Evolutionary conservation across 2,888 invertebrate species (phyloP), one percentile per base, ranked within the genome.

Genomic region (Hydriomena furcata): DNA sequence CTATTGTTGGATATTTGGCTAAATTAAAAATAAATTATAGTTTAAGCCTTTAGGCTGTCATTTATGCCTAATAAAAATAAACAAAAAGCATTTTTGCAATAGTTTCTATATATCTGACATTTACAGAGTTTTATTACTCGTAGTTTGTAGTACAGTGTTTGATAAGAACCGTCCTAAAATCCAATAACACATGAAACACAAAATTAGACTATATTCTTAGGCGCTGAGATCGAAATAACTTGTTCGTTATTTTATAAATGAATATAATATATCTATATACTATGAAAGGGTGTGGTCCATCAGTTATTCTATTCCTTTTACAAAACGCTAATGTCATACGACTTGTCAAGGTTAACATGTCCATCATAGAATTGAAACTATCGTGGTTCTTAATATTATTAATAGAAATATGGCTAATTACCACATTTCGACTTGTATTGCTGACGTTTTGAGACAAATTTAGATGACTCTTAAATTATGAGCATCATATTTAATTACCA

Each of bases 31-130:
- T 24, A 45, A 36, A 36, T 36, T 30, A 36, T 13, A n/a, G 8
- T 8, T 10, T 30, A 30, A 45, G n/a, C 23, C 23, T 28, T 7
- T 21, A 30, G 7, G 20, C 31, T 31, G 38, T 32, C 46, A 32
- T 46, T 25, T 10, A 38, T 24, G 38, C 25, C 46, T 31, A 37
- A 38, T 46, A 38, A 46, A 46, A 12, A 12, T 32, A n/a, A 32
- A 11, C 8, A 13, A 27, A 32, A 12, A 3, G 20, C 8, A 7
- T 13, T 31, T 24, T 32, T 17, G 37, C 31, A 38, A 32, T 31
- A 7, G 7, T 7, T 37, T 17, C 27, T 7, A 30, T 17, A 45
- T 8, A 7, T 36, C 10, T 45, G 20, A 6, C 31, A 42, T 42
- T 32, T 13, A 32, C 17, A 42, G 17, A 8, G 24, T 32, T 25